phyloP scores from a whole-genome alignment of 53 echinoderm and acorn worm genomes.

The Actinopyga echinites region DNA sequence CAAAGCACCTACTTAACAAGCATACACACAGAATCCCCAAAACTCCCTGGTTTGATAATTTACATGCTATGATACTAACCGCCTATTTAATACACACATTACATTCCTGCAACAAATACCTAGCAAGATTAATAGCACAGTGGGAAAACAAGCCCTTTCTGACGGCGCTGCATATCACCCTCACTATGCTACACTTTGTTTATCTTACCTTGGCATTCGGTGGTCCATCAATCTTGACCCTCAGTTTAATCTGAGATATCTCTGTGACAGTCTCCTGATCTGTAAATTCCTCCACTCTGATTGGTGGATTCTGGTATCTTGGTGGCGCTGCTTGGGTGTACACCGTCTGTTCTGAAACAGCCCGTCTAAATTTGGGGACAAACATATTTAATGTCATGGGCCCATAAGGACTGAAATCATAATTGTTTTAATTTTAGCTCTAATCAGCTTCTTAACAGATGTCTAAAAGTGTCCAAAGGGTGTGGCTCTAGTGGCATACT shows the following conservation, averaged over 20 bases:
- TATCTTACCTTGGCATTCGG: slow-evolving; percentile 53
- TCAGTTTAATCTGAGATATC: slow-evolving; percentile 65
- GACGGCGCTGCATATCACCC: too few relatives aligned
- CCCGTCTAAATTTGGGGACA: neutral
- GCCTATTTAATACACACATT: too few relatives aligned
- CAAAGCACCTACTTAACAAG: too few relatives aligned
- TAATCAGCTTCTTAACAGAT: neutral
- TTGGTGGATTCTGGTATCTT: slow-evolving; percentile 33
- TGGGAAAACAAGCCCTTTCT: too few relatives aligned
- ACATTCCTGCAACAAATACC: too few relatives aligned
- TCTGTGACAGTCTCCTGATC: slow-evolving; percentile 47
- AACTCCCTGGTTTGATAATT: too few relatives aligned
- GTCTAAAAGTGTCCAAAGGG: slow-evolving; percentile 1
- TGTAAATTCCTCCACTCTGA: slow-evolving; percentile 40
- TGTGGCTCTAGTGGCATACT: too few relatives aligned
- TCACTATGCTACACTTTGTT: too few relatives aligned
- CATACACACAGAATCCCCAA: too few relatives aligned
- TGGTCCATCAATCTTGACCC: slow-evolving; percentile 64
- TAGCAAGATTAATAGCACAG: too few relatives aligned
- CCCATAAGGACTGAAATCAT: neutral
- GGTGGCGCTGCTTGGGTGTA: slow-evolving; percentile 13
- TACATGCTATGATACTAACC: too few relatives aligned
- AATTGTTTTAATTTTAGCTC: neutral
- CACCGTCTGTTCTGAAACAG: neutral
- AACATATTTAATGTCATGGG: too few relatives aligned